Base-by-base conservation (phyloP, 37 sponge, comb jelly and placozoan species). In the Petrosia ficiformis region DNA sequence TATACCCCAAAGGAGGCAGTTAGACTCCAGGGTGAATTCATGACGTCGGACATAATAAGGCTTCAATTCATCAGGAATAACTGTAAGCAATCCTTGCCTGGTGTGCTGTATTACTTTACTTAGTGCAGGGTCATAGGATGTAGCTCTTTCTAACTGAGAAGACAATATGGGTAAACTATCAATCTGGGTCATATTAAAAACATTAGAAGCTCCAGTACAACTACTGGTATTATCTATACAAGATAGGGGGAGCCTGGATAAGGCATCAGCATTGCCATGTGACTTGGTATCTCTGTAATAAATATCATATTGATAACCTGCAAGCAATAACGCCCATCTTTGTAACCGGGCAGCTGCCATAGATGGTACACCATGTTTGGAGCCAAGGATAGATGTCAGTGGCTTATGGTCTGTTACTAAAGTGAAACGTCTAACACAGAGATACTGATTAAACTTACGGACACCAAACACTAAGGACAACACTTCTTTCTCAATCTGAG, bases 261-360 rank as follows among this genome's bases (percentile, higher is more conserved):
- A 48, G 14, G 14, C 54, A 48, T 14, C 54, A 14, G 14, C 54
- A 48, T 48, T 48, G 14, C 54, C 14, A 14, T 64, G 66, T 22
- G 8, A 29, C n/a, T 34, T 30, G 31, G 68, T 67, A 36, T 24
- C 35, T 67, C 66, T 64, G 32, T 67, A 67, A 32, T n/a, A 29
- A 31, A 67, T 67, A 36, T n/a, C 38, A 67, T 31, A 67, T 31
- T n/a, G 28, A 36, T 67, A 67, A 34, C 31, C 38, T 32, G 68
- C 26, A 32, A 67, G 31, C 28, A n/a, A 67, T 31, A 67, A n/a
- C 24, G 68, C 68, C 68, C 68, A 67, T 67, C 32, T 32, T 67
- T 67, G 68, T 34, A 67, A 67, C 31, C 68, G 32, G 26, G 68
- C 68, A 3, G 68, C 68, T 32, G 68, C 68, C 26, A 67, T 29